Base-by-base conservation (phyloP, 2,888 invertebrate genomes). In the Esperia sulphurella region DNA sequence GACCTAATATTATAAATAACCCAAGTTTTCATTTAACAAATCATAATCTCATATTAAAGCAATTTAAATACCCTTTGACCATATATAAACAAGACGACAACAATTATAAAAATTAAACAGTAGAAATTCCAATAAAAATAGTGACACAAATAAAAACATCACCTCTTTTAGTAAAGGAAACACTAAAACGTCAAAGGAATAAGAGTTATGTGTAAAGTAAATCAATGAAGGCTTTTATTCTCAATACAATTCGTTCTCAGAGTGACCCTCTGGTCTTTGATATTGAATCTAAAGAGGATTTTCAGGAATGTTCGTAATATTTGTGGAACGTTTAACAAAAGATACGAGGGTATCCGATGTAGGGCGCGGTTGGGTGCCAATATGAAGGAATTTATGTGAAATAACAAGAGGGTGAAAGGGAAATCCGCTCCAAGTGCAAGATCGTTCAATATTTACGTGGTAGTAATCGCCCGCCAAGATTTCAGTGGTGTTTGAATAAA, bases 381-480 rank as follows among this genome's bases (percentile, higher is more conserved):
- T 79, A 74, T 70, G 69, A 68, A 67, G 63, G 65, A 75, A 79
- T 77, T 79, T 81, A 80, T 79, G 70, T 63, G 75, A 68, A 70
- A 65, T 63, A 59, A 61, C 59, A 56, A 60, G 58, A 48, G 48
- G 54, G 21, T 21, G 55, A 44, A 45, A 43, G 45, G 49, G 39
- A 44, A 38, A 21, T 40, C 30, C 12, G 30, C 10, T 30, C 41
- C 44, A 37, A 37, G 37, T 28, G 37, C 35, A 40, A 7, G 28
- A 13, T 35, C 43, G 14, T 33, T 35, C 28, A 35, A 31, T 14
- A 13, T 37, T 37, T 37, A 37, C 37, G 12, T n/a, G 37, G 10
- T 6, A 13, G n/a, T 12, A 37, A 37, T 12, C 13, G n/a, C 12
- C 37, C 7, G 8, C 10, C 3, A 10, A 33, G 1, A 33, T 33